Percentiles rank a stretch among this genome's conserved stretches.
phyloP scores from a whole-genome alignment of 2,888 invertebrate species.

The Drosophila conformis region DNA sequence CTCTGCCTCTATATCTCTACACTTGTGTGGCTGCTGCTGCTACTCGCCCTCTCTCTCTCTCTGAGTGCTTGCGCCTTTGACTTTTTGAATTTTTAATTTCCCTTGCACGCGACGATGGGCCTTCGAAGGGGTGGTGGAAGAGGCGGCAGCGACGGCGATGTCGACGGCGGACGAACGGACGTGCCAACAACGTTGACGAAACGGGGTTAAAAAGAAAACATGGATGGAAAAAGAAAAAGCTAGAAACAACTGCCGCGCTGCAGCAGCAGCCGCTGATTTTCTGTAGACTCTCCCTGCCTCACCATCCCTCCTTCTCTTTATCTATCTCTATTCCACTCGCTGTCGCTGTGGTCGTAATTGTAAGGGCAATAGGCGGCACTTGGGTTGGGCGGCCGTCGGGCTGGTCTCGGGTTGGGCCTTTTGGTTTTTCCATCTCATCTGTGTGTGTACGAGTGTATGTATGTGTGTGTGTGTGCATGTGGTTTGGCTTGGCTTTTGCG shows the following conservation, averaged over 20 bases:
- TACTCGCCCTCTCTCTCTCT: constrained; percentile 10
- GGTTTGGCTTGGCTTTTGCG: constrained; percentile 52
- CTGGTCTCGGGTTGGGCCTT: constrained; percentile 57
- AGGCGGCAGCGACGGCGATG: constrained; percentile 3
- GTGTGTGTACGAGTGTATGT: constrained; percentile 10
- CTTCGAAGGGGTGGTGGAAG: constrained; percentile 14
- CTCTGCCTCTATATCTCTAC: constrained; percentile 39
- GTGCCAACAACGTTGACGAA: constrained; percentile 69
- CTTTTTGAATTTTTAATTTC: constrained; percentile 80
- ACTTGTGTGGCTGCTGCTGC: constrained; percentile 29
- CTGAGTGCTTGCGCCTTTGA: constrained; percentile 75
- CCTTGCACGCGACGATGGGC: constrained; percentile 69
- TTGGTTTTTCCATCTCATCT: constrained; percentile 60
- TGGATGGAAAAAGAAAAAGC: constrained; percentile 75
- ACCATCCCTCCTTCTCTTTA: constrained; percentile 14
- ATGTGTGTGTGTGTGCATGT: constrained; percentile 20
- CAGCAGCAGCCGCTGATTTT: constrained; percentile 50
- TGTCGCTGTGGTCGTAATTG: constrained; percentile 50
- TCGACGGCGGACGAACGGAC: constrained; percentile 48
- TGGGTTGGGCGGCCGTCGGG: constrained; percentile 69
- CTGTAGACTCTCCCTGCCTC: constrained; percentile 25
- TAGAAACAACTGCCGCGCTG: constrained; percentile 69
- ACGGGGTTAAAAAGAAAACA: constrained; percentile 80
- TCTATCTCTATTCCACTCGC: constrained; percentile 5
- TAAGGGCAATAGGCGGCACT: constrained; percentile 74